Conservation (phyloP, 2,888 invertebrate species). For the Tachina lurida region DNA sequence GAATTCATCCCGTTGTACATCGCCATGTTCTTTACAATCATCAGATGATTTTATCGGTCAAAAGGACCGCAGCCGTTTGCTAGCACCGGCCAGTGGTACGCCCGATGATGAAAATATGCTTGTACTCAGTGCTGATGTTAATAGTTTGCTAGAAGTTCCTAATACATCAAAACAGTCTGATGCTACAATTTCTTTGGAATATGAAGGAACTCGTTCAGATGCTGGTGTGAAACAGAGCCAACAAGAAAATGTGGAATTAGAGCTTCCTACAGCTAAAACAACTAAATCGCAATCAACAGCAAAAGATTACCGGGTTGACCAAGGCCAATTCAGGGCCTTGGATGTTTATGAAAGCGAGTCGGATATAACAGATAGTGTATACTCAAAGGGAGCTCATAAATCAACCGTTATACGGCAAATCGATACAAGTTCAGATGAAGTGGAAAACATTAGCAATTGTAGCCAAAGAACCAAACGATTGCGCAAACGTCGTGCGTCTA, state of each 20-base stretch:
- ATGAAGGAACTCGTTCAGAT: background rate
- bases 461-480: constrained; percentile 78
- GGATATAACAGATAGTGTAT: constrained; percentile 82
- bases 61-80: constrained; percentile 78
- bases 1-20: constrained; percentile 75
- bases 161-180: constrained; percentile 17
- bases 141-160: constrained; percentile 73
- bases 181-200: background rate
- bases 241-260: constrained; percentile 13
- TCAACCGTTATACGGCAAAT: constrained; percentile 77
- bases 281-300: background rate
- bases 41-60: constrained; percentile 82
- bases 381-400: constrained; percentile 76
- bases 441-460: constrained; percentile 66
- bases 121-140: constrained; percentile 76
- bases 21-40: constrained; percentile 80
- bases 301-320: constrained; percentile 80
- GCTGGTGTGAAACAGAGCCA: background rate
- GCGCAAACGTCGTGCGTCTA: constrained; percentile 79
- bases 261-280: constrained; percentile 14
- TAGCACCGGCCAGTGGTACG: constrained; percentile 74
- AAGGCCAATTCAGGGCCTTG: constrained; percentile 82
- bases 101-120: constrained; percentile 80
- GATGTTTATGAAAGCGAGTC: constrained; percentile 86
- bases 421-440: constrained; percentile 75